Conservation (phyloP, 2,888 invertebrate genomes). For the Melanchra persicariae region DNA sequence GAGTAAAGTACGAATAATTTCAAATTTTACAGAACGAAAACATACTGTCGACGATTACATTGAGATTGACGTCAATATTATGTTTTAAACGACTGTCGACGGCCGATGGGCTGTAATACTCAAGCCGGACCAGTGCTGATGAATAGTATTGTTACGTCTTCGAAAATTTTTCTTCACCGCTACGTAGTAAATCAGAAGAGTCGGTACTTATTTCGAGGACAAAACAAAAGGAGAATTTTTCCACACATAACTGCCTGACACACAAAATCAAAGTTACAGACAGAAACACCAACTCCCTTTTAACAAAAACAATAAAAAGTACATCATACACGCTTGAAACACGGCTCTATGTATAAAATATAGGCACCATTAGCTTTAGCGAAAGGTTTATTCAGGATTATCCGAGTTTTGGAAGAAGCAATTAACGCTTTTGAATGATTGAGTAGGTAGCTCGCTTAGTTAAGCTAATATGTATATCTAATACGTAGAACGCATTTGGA, state of each 20-base stretch:
- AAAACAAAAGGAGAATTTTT: not conserved
- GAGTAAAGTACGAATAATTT: too few relatives aligned
- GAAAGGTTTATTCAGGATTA: constrained; percentile 77
- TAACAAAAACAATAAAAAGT: constrained; percentile 20
- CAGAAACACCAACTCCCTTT: not conserved
- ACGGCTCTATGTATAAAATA: constrained; percentile 61
- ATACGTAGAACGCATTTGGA: constrained; percentile 63
- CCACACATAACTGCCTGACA: not conserved
- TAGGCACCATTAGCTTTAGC: constrained; percentile 66
- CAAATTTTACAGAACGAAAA: too few relatives aligned
- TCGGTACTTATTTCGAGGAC: not conserved
- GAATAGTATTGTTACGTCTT: too few relatives aligned
- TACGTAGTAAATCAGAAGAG: not conserved
- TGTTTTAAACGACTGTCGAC: too few relatives aligned
- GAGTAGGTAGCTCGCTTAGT: constrained; percentile 76
- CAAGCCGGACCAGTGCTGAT: too few relatives aligned
- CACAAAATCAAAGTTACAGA: not conserved
- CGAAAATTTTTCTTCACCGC: not conserved
- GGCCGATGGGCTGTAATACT: too few relatives aligned
- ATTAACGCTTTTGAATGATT: constrained; percentile 86
- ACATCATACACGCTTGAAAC: constrained; percentile 51
- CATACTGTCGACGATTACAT: too few relatives aligned
- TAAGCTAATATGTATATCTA: constrained; percentile 70
- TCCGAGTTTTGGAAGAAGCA: constrained; percentile 83
- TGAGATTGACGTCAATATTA: too few relatives aligned